Base-by-base conservation (phyloP, 2,113 vertebrate species). In the Dicentrarchus labrax region DNA sequence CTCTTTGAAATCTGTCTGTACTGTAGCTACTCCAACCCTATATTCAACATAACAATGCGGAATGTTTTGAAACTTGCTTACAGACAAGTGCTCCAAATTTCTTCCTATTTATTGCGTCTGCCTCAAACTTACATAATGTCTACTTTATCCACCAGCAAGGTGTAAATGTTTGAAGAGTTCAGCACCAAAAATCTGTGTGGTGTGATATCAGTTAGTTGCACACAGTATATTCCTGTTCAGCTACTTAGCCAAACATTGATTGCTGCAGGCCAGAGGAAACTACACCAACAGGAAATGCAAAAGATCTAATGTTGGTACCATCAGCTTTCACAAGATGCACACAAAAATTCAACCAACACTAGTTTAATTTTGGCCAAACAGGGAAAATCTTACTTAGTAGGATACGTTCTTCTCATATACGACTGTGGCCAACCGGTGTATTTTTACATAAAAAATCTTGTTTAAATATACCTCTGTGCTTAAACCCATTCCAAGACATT, bases 51-150 rank as follows among this genome's bases (percentile, higher is more conserved):
- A 54, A 77, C 38, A 59, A 36, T 48, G 9, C 38, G 19, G 71
- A 65, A 39, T 81, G 60, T 85, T 80, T 69, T 81, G 22, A 71
- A 80, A 78, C 17, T 30, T 38, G 41, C 16, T 43, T 62, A 69
- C 38, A 73, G 13, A 56, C 13, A 61, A 38, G 16, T 1, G 1
- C 19, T 39, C 51, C 19, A 47, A 53, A 53, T 24, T 1, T 51
- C 7, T 51, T 39, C 13, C 7, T 22, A 8, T 60, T 70, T 65
- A 61, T 22, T 50, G 38, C 12, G 41, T 22, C 51, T n/a, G 36
- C 45, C 30, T 22, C 43, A 47, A 64, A 56, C 68, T 53, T 53
- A 56, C 38, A 45, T n/a, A 36, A 54, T 48, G 4, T 64, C 39
- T 47, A 48, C n/a, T 50, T 45, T 36, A 71, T 38, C 53, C 9